Conservation (phyloP, 2,113 vertebrate genomes). For the Panurus biarmicus region DNA sequence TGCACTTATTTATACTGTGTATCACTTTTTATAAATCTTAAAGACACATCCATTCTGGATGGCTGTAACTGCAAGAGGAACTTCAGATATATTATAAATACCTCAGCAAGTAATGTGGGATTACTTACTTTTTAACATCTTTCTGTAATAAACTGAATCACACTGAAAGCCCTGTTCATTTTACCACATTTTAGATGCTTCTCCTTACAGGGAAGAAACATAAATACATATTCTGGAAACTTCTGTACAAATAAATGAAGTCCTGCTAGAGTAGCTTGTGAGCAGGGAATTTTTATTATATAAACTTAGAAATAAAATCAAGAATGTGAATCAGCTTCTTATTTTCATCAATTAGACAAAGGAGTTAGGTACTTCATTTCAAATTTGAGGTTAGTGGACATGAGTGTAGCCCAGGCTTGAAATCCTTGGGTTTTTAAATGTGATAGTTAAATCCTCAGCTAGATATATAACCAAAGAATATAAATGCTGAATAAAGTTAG, state of each 20-base stretch:
- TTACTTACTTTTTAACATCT: not conserved
- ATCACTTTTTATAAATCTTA: not conserved
- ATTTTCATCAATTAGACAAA: not conserved
- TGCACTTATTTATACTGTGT: not conserved
- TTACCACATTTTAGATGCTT: not conserved
- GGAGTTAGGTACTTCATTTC: not conserved
- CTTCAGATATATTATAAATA: not conserved
- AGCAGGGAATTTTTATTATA: not conserved
- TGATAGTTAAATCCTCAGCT: not conserved
- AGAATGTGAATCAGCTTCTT: not conserved
- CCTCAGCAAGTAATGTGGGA: not conserved
- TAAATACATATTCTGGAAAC: not conserved
- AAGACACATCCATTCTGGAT: not conserved
- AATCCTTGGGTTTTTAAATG: not conserved
- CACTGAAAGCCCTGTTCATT: not conserved
- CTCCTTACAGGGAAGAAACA: not conserved
- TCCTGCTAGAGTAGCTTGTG: not conserved
- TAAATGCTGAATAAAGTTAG: not conserved
- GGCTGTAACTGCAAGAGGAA: not conserved
- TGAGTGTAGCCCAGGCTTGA: not conserved
- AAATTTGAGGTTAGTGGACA: not conserved
- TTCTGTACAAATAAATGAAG: not conserved
- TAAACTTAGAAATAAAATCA: not conserved
- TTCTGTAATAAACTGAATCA: not conserved
- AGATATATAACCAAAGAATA: not conserved